Evolutionary conservation across 2,888 invertebrate genomes (phyloP).

Genomic region (Drosophila pseudotakahashii): DNA sequence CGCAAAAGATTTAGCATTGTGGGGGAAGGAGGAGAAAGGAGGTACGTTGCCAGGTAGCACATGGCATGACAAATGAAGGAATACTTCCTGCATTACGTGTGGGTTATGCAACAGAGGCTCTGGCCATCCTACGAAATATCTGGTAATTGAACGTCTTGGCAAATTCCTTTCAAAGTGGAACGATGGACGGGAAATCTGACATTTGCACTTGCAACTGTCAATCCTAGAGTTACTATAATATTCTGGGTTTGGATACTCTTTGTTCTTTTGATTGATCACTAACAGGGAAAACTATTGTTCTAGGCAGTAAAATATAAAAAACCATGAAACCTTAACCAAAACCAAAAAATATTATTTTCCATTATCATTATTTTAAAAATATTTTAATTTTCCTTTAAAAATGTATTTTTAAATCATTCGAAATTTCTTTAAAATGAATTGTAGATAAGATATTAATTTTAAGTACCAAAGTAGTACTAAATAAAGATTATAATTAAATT

Average conservation of each 20-base stretch:
- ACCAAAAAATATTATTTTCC: too few relatives aligned
- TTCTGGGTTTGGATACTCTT: not conserved
- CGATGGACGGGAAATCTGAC: constrained; percentile 21
- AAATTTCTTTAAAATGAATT: too few relatives aligned
- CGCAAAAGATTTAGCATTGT: constrained; percentile 14
- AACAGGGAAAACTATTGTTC: not conserved
- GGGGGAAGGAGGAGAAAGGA: not conserved
- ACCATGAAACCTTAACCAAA: too few relatives aligned
- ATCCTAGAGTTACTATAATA: constrained; percentile 21
- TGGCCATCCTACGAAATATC: constrained; percentile 20
- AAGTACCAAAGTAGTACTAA: too few relatives aligned
- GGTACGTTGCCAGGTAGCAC: constrained; percentile 46
- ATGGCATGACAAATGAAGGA: constrained; percentile 72
- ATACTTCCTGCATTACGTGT: constrained; percentile 72
- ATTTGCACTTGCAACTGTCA: constrained; percentile 58
- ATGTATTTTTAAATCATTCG: too few relatives aligned
- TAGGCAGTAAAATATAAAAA: too few relatives aligned
- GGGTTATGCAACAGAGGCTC: constrained; percentile 39
- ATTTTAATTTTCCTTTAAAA: too few relatives aligned
- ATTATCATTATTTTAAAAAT: too few relatives aligned
- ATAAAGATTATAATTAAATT: too few relatives aligned
- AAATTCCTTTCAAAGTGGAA: constrained; percentile 18
- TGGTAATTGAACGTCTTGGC: constrained; percentile 3
- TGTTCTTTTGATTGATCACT: constrained; percentile 23
- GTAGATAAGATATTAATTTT: too few relatives aligned